Conservation (phyloP, 2,113 vertebrate genomes). For the Orientallactaga bullata region DNA sequence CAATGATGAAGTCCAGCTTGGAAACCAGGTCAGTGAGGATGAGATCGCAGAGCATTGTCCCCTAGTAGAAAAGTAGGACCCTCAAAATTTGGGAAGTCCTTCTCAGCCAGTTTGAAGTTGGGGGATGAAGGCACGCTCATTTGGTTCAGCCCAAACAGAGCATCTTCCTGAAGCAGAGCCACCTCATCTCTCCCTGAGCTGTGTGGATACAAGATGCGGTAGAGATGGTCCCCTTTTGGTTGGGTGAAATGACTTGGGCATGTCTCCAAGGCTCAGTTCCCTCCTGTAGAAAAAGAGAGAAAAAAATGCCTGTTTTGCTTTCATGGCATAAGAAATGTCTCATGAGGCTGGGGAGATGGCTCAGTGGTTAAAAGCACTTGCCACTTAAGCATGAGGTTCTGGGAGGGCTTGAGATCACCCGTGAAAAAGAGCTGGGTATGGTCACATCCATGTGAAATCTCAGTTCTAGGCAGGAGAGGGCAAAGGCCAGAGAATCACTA, state of each 20-base stretch:
- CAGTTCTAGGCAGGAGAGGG: too few relatives aligned
- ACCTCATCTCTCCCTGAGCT: accelerated
- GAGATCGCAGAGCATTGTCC: neutral
- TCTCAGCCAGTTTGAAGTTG: neutral
- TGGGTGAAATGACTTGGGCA: neutral
- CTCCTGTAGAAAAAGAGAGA: neutral
- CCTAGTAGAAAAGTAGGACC: neutral
- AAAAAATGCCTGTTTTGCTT: neutral
- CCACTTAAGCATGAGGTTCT: too few relatives aligned
- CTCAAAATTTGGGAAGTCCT: neutral
- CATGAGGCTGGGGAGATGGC: too few relatives aligned
- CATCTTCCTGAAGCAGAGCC: neutral
- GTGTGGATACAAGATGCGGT: neutral
- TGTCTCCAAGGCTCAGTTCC: neutral
- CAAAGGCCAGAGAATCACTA: too few relatives aligned
- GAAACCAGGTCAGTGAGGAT: neutral
- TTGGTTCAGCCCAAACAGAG: neutral
- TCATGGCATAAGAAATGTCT: neutral
- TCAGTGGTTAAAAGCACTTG: too few relatives aligned
- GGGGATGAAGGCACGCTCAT: neutral
- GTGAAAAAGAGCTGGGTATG: too few relatives aligned
- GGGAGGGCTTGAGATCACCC: too few relatives aligned
- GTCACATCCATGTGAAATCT: too few relatives aligned
- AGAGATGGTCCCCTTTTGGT: neutral
- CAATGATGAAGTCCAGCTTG: slow-evolving; percentile 12